Base-by-base conservation (phyloP, 1,140 invertebrate genomes). In the Drosophila auraria region DNA sequence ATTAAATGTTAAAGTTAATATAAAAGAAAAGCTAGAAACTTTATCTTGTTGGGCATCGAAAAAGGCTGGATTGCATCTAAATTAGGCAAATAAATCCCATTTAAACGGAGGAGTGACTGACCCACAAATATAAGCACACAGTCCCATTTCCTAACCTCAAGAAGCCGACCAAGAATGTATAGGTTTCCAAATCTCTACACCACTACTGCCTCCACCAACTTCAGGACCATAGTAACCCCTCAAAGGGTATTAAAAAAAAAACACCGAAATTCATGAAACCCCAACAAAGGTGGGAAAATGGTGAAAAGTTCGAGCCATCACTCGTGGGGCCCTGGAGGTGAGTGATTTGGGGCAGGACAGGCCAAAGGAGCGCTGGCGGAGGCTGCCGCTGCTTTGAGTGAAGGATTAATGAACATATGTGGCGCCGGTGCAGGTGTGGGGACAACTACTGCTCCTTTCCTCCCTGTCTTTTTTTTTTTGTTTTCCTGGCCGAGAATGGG, bases 361-460 rank as follows among this genome's bases (percentile, higher is more conserved):
- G 30, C 25, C 23, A 36, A 47, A 23, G 50, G 69, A 25, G 54
- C 15, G 42, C 59, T 70, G 60, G 64, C 58, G 60, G 15, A 47
- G 49, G 49, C 23, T 44, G 23, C 73, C 51, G 73, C 54, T 77
- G 80, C 70, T 90, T 90, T 89, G 78, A 90, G 70, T 82, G 82
- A 90, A 76, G 86, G 86, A 89, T 89, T 89, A 89, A 89, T 89
- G 84, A 87, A 87, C 84, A 84, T 36, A 68, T 73, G 59, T 73
- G 53, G 47, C 14, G 8, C 54, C 2, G 20, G 8, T 11, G 42
- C 50, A 68, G 64, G 56, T 59, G 38, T 69, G 69, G 38, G 70
- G 44, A 53, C 60, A 38, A 50, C 42, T 44, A 40, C 47, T 33
- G 38, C 42, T 27, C 42, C 38, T 45, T 14, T 44, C 6, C n/a